phyloP scores from a whole-genome alignment of 2,797 vertebrate genomes.

The Sciurus carolinensis region DNA sequence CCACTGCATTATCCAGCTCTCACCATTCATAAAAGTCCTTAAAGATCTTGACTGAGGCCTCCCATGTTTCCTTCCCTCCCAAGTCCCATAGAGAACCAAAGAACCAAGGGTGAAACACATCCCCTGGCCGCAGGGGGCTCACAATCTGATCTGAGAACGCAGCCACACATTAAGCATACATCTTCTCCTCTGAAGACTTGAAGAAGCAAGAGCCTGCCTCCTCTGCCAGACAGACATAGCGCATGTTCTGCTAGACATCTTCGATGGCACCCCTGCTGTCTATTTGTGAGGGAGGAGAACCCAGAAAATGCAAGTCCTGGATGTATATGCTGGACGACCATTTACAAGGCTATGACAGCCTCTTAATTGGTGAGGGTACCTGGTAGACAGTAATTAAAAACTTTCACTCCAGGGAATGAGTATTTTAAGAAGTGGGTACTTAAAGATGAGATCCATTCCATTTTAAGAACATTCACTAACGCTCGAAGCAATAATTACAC shows the following conservation, averaged over 20 bases:
- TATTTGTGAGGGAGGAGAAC: conserved; percentile 25
- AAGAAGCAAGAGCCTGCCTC: not conserved
- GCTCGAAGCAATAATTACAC: conserved; percentile 81
- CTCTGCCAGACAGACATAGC: not conserved
- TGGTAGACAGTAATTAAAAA: conserved; percentile 69
- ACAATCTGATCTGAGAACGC: not conserved
- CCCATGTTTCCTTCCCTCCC: not conserved
- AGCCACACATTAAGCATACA: not conserved
- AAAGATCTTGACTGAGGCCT: not conserved
- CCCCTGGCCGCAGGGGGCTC: not conserved
- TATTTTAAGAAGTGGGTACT: conserved; percentile 70
- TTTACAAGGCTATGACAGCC: conserved; percentile 53
- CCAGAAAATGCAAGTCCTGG: conserved; percentile 37
- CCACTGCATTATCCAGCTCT: not conserved
- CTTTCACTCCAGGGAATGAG: conserved; percentile 53
- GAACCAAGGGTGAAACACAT: conserved; percentile 20
- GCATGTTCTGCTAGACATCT: not conserved
- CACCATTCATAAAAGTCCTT: conserved; percentile 5
- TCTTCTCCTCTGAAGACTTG: not conserved
- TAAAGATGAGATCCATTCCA: conserved; percentile 71
- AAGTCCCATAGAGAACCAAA: conserved; percentile 19
- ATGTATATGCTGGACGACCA: not conserved
- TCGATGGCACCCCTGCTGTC: not conserved
- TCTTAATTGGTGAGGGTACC: conserved; percentile 58
- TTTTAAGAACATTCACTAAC: conserved; percentile 72